Percentiles rank a stretch among this genome's conserved stretches.
phyloP scores from a whole-genome alignment of 2,797 vertebrate genomes.

The Carcharodon carcharias region DNA sequence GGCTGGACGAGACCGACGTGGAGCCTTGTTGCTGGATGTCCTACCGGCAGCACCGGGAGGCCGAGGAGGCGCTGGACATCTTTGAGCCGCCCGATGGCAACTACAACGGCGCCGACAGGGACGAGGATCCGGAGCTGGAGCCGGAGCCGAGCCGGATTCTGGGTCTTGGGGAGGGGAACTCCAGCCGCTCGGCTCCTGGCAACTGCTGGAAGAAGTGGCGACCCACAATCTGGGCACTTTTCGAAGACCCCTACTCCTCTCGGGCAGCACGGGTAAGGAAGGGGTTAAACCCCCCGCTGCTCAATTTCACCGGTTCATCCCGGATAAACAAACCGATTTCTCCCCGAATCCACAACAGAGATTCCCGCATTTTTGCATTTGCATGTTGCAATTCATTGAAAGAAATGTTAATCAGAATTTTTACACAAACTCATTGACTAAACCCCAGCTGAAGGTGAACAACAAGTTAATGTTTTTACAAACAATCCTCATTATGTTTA shows the following conservation, averaged over 20 bases:
- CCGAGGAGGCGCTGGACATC: constrained; percentile 91
- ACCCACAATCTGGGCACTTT: constrained; percentile 87
- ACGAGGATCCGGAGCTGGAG: constrained; percentile 44
- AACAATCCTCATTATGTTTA: neutral
- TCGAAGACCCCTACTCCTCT: constrained; percentile 94
- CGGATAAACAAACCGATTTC: neutral
- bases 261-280: constrained; percentile 83
- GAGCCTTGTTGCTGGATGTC: constrained; percentile 99
- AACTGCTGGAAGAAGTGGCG: constrained; percentile 77
- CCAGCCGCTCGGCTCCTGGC: neutral
- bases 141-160: constrained; percentile 45
- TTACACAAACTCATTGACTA: neutral
- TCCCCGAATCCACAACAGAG: neutral
- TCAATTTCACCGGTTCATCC: neutral
- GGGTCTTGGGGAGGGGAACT: constrained; percentile 72
- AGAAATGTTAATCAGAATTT: neutral
- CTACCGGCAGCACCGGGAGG: constrained; percentile 91
- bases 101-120: constrained; percentile 55
- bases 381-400: neutral
- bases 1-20: constrained; percentile 95
- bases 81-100: constrained; percentile 79
- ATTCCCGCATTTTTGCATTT: neutral
- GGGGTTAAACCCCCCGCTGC: neutral
- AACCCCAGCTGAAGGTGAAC: neutral
- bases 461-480: no score